Evolutionary conservation across 2,888 invertebrate species (phyloP).

Genomic region (Mesorhabditis spiculigera): DNA sequence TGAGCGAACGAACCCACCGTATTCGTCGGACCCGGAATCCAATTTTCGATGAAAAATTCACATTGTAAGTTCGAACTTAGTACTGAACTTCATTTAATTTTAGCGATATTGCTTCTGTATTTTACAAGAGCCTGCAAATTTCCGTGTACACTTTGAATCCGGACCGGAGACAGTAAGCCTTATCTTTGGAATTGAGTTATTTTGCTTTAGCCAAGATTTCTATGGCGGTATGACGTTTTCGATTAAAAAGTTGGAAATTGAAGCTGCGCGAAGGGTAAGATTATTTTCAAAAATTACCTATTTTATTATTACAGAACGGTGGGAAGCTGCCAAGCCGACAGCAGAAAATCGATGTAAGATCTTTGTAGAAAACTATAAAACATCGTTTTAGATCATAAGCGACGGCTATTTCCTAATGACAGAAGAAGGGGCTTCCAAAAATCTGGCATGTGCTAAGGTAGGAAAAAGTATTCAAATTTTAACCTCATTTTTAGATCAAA

Average conservation of each 20-base stretch:
- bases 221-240: background rate
- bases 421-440: background rate
- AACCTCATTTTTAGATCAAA: background rate
- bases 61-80: background rate
- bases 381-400: background rate
- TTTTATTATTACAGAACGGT: background rate
- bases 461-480: no score
- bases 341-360: background rate
- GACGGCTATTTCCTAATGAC: background rate
- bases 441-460: background rate
- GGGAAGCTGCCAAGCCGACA: background rate
- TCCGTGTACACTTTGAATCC: background rate
- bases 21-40: background rate
- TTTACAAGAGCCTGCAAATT: background rate
- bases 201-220: conserved; percentile 3
- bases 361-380: background rate
- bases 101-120: background rate
- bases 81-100: background rate
- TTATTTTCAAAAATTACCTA: background rate
- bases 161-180: background rate
- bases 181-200: background rate
- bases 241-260: background rate
- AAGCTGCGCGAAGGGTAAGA: background rate
- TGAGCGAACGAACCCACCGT: background rate
- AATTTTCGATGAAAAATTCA: background rate